A percentile compares a stretch with the other conserved stretches of the same genome.
Evolutionary conservation across 2,113 vertebrate genomes (phyloP).

Genomic region (Mastomys coucha): DNA sequence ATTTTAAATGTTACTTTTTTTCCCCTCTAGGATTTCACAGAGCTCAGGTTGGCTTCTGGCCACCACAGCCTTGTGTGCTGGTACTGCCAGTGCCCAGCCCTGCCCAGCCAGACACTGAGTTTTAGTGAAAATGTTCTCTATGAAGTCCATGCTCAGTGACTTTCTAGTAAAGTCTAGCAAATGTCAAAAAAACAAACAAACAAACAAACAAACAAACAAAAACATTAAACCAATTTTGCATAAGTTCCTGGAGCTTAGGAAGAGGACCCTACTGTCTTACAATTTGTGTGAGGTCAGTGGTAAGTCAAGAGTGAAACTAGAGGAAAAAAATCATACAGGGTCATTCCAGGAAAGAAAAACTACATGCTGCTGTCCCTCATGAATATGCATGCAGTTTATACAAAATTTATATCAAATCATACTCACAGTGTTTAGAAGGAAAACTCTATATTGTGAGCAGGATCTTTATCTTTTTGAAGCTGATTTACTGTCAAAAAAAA

Average conservation of each 20-base stretch:
- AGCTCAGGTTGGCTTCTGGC: background rate
- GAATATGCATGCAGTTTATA: background rate
- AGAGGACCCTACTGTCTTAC: background rate
- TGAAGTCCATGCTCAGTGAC: background rate
- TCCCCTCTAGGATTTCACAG: background rate
- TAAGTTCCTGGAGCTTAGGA: background rate
- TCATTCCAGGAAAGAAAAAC: background rate
- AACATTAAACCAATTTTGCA: background rate
- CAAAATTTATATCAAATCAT: background rate
- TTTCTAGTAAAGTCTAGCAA: background rate
- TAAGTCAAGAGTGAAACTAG: background rate
- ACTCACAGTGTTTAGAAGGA: background rate
- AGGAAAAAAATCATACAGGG: background rate
- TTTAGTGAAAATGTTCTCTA: background rate
- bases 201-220: too few relatives aligned
- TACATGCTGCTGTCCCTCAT: background rate
- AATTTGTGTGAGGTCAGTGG: background rate
- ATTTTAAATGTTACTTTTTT: background rate
- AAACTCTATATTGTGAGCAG: background rate
- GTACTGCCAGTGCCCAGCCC: background rate
- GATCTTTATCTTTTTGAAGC: background rate
- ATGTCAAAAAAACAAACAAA: background rate
- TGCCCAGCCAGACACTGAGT: background rate
- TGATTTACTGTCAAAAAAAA: constrained; percentile 2
- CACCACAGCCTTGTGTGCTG: background rate